Evolutionary conservation across 2,113 vertebrate species (phyloP), one percentile per base, ranked within the genome.

Genomic region (Myiopsitta monachus): DNA sequence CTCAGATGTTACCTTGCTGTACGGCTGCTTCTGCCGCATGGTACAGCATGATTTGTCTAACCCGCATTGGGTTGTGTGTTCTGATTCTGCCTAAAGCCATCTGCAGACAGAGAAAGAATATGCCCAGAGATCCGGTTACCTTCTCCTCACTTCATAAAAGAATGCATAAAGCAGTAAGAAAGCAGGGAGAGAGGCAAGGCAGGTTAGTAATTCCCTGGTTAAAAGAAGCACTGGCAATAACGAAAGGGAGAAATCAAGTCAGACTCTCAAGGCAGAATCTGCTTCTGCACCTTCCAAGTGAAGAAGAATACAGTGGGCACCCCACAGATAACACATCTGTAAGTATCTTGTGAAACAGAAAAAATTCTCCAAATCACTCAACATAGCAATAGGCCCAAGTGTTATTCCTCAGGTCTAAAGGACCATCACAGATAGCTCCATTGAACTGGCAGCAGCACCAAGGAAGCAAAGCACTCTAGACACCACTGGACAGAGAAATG

Each of bases 151-250:
- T 61, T 64, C 55, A 82, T 67, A 55, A 68, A 93, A 49, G 44
- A 36, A 47, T 85, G 36, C 38, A 68, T 54, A 82, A 90, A 93
- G 46, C 87, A 91, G 62, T 21, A 13, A 69, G 64, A 49, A 93
- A 94, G 55, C 57, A 77, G 22, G 22, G 38, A 90, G 17, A 62
- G 64, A 63, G 62, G 47, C 49, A 62, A 83, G 38, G 43, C 46
- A 91, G 52, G 38, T 63, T 67, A 77, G 62, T 84, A 55, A 63
- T 39, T 87, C 39, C 83, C 91, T 96, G 39, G 57, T 66, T 88
- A 86, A 82, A 52, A 88, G 18, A 63, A 39, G 54, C 27, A 49
- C 10, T 77, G 44, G 9, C 49, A 83, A 93, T 26, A 66, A 43
- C 88, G 22, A 39, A 70, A 47, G 5, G 24, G 30, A 36, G 14